phyloP scores from a whole-genome alignment of 2,113 vertebrate genomes.

The Hassar affinis region DNA sequence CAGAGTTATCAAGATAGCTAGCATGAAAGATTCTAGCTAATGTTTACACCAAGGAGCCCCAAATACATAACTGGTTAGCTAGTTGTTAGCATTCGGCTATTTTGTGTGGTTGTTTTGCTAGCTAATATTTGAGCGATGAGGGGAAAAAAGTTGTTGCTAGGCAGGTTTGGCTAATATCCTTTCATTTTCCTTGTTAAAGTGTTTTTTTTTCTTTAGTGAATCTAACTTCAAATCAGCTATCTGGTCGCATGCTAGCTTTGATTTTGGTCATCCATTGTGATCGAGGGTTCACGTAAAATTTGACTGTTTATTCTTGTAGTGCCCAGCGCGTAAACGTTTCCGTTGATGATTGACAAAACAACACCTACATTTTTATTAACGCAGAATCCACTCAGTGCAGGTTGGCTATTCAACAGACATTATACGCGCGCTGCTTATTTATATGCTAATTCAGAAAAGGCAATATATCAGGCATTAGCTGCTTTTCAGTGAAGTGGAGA shows the following conservation, averaged over 20 bases:
- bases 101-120: background rate
- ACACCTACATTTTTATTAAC: background rate
- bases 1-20: background rate
- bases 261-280: background rate
- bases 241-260: background rate
- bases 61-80: background rate
- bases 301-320: no score
- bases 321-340: background rate
- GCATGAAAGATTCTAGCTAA: background rate
- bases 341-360: background rate
- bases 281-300: background rate
- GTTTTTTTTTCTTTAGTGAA: no score
- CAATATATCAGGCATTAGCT: conserved; percentile 36
- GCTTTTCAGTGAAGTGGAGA: conserved; percentile 29
- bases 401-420: conserved; percentile 35
- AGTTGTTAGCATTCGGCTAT: background rate
- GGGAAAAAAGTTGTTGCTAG: background rate
- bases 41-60: background rate
- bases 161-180: background rate
- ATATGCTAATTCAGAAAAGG: conserved; percentile 49
- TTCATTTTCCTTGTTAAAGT: background rate
- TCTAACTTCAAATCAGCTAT: no score
- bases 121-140: background rate
- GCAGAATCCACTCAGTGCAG: background rate
- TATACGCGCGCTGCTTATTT: conserved; percentile 39